Percentiles rank a stretch among this genome's conserved stretches.
Conservation (phyloP, 1,140 invertebrate species). For the Drosophila varians region DNA sequence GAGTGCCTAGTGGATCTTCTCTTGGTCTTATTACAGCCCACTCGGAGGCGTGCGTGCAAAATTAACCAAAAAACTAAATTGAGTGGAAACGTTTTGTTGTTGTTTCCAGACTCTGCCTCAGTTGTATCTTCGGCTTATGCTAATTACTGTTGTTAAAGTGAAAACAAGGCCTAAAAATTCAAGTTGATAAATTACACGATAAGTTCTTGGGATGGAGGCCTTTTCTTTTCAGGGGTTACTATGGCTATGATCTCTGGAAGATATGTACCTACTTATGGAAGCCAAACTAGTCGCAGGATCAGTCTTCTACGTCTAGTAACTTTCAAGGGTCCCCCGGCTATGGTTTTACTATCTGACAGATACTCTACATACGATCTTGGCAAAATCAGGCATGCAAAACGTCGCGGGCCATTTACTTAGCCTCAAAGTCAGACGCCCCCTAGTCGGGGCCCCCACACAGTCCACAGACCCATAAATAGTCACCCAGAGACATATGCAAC, state of each 20-base stretch:
- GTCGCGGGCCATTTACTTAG: conserved; percentile 30
- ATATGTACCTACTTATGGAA: too few relatives aligned
- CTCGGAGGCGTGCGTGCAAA: conserved; percentile 39
- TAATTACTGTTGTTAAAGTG: conserved; percentile 55
- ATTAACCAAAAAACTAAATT: conserved; percentile 71
- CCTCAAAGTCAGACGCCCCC: background rate
- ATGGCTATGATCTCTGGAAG: background rate
- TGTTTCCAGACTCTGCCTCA: conserved; percentile 1
- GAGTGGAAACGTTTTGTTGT: conserved; percentile 62
- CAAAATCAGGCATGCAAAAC: conserved; percentile 16
- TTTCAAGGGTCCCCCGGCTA: too few relatives aligned
- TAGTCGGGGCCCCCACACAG: background rate
- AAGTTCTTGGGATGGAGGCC: background rate
- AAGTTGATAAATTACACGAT: conserved; percentile 7
- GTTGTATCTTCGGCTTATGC: conserved; percentile 23
- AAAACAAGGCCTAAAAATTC: conserved; percentile 12
- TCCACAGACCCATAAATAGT: background rate
- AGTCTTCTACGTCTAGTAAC: too few relatives aligned
- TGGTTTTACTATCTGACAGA: too few relatives aligned
- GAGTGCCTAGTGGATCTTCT: conserved; percentile 23
- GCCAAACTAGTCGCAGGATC: too few relatives aligned
- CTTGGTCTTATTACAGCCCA: conserved; percentile 58
- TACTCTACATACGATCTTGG: background rate
- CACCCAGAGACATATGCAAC: conserved; percentile 7
- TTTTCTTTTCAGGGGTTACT: background rate